Evolutionary conservation across 2,888 invertebrate species (phyloP), one percentile per base, ranked within the genome.

Genomic region (Eupithecia centaureata): DNA sequence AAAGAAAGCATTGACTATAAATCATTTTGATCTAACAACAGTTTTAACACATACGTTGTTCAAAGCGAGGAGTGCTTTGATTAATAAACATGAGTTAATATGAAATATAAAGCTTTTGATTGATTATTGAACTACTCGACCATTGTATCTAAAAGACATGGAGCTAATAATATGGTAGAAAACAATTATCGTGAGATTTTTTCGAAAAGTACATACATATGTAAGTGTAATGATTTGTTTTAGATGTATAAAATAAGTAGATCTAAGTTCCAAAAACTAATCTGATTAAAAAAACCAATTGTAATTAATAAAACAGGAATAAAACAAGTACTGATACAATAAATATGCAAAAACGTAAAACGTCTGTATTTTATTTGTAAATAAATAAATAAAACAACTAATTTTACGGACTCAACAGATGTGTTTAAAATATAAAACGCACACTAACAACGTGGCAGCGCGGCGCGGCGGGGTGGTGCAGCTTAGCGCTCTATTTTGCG

Each of bases 401-500:
- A 18, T 18, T 42, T 0, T 35, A 13, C n/a, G 0, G 42, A 42
- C 3, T 3, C n/a, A 30, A 54, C 18, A 56, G 30, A 56, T 30
- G 8, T 56, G 54, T n/a, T 30, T 30, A 56, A 56, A 56, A 56
- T 28, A 10, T 30, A 28, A 28, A 56, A 28, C 30, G 30, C 54
- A 56, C 28, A 54, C 7, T n/a, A 56, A 56, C 54, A 22, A 47
- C 12, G 18, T 8, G 10, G 47, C 12, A 22, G 47, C 42, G 42
- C 42, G 10, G 42, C 42, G 42, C 18, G n/a, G 38, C 38, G n/a
- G 18, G 18, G 47, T 12, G 47, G 13, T 13, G 25, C 47, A 27
- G 54, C 67, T 52, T 73, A 73, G 78, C 77, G 77, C 77, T 80
- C 78, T 76, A 82, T 78, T 73, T 81, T 79, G 82, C 81, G 78